Conservation (phyloP, 1,140 invertebrate genomes). For the Lepidurus packardi region DNA sequence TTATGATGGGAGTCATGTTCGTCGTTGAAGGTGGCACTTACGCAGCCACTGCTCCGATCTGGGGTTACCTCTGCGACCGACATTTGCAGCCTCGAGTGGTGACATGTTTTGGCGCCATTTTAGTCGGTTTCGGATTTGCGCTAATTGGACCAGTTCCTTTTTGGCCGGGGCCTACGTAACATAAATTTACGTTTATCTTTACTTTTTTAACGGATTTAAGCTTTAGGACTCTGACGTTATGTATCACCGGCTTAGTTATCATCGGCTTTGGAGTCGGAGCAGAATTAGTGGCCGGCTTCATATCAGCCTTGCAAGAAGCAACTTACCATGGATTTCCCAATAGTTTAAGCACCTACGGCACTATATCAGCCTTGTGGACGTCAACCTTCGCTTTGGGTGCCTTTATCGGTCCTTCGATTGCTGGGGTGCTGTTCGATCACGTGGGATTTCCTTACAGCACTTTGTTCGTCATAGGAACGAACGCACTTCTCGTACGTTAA, state of each 20-base stretch:
- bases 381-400: conserved; percentile 78
- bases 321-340: conserved; percentile 63
- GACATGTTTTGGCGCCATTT: conserved; percentile 59
- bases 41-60: conserved; percentile 69
- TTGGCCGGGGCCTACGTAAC: conserved; percentile 56
- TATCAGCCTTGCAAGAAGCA: conserved; percentile 31
- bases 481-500: conserved; percentile 57
- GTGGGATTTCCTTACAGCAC: conserved; percentile 65
- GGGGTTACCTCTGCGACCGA: conserved; percentile 70
- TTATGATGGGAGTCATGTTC: conserved; percentile 75
- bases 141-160: conserved; percentile 70
- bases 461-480: conserved; percentile 62
- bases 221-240: conserved; percentile 31
- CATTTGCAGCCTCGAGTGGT: conserved; percentile 60
- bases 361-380: conserved; percentile 78
- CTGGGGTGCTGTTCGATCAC: conserved; percentile 65
- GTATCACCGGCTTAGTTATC: conserved; percentile 32
- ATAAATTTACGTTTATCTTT: conserved; percentile 28
- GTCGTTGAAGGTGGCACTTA: conserved; percentile 80
- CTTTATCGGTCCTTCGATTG: conserved; percentile 71
- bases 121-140: conserved; percentile 59
- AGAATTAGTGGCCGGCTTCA: conserved; percentile 33
- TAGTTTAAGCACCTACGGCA: conserved; percentile 71
- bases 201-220: neutral
- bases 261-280: conserved; percentile 34